Base-by-base conservation (phyloP, 2,113 vertebrate species). In the Channa maculata region DNA sequence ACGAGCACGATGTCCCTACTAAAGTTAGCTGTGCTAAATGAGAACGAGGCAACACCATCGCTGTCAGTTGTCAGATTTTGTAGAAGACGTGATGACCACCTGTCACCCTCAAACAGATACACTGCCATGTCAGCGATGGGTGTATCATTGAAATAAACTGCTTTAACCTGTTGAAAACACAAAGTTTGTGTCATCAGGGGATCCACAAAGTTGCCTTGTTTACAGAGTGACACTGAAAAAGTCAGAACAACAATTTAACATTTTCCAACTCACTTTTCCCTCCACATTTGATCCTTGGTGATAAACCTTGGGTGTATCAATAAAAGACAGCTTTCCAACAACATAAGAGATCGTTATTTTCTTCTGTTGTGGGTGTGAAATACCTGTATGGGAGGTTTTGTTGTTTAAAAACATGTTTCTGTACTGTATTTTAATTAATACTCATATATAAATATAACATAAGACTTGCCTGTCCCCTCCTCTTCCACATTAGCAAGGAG, bases 51-150 rank as follows among this genome's bases (percentile, higher is more conserved):
- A 0, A 90, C 4, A 10, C 94, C 94, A 0, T 88, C 24, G 1
- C 1, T 33, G 66, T 93, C 62, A 3, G 93, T 93, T 4, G 92
- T 94, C 14, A 93, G 76, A 34, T 93, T 93, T 24, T 80, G 45
- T 0, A 86, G 14, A 5, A 5, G 24, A 0, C 4, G 3, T 2
- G 61, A 0, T 2, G 64, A 51, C 87, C 90, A 88, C 0, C 0
- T 6, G 2, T 44, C 2, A 3, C 86, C 82, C 55, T 80, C 52
- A 8, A 84, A 80, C 48, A 94, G 53, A 63, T 89, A 84, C 7
- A 93, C n/a, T 0, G 3, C 1, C 75, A 63, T 83, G 65, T 82
- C 14, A 3, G 71, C 33, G 3, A 93, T 75, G 12, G 86, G 86
- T 5, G 59, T 79, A 5, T 85, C 10, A 1, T 87, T 87, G 61